Percentiles rank a stretch among this genome's conserved stretches.
phyloP scores from a whole-genome alignment of 2,113 vertebrate species.

The Dendrocopos noguchii region DNA sequence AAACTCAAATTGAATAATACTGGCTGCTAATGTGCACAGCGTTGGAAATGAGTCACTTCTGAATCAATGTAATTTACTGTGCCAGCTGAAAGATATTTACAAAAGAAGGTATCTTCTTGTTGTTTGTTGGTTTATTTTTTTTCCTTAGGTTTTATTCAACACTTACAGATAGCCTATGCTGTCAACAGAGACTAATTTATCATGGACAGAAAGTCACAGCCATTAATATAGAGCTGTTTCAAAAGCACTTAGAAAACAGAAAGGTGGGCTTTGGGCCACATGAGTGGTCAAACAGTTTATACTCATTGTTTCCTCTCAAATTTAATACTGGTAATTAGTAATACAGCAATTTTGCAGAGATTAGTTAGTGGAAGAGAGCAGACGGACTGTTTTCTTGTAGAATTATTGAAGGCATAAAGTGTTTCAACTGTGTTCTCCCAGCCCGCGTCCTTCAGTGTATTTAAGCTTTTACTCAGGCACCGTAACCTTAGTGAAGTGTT shows the following conservation, averaged over 20 bases:
- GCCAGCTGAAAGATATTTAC: constrained; percentile 77
- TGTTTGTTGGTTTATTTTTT: not conserved
- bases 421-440: not conserved
- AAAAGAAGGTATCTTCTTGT: constrained; percentile 71
- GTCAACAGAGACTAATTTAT: constrained; percentile 41
- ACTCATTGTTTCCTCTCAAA: constrained; percentile 31
- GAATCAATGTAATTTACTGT: constrained; percentile 76
- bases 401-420: not conserved
- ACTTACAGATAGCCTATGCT: constrained; percentile 19
- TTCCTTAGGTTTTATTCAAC: constrained; percentile 53
- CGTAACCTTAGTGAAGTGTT: not conserved
- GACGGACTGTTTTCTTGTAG: not conserved
- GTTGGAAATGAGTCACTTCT: constrained; percentile 79
- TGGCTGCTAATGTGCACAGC: constrained; percentile 79
- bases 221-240: constrained; percentile 8
- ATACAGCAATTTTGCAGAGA: not conserved
- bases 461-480: not conserved
- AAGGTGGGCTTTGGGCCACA: constrained; percentile 39
- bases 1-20: constrained; percentile 82
- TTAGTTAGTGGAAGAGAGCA: not conserved
- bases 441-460: not conserved
- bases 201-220: not conserved
- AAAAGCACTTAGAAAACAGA: constrained; percentile 28
- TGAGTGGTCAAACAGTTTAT: constrained; percentile 32
- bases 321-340: constrained; percentile 17